Evolutionary conservation across 1,140 invertebrate genomes (phyloP).

Genomic region (Tigriopus japonicus): DNA sequence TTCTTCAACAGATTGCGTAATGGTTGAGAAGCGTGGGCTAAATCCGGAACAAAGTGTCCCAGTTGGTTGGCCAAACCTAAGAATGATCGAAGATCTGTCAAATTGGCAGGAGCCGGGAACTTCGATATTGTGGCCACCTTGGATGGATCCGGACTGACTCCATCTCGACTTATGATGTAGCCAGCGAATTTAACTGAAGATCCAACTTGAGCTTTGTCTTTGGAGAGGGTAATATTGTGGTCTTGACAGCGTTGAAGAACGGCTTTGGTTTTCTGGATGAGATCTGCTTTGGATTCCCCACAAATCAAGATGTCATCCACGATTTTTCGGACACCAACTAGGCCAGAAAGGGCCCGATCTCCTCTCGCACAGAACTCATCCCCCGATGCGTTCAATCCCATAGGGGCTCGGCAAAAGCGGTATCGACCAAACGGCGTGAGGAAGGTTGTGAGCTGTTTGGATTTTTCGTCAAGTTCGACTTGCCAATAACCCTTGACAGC

Average conservation of each 20-base stretch:
- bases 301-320: conserved; percentile 16
- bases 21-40: neutral
- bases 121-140: conserved; percentile 9
- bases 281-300: neutral
- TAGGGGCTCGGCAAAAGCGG: neutral
- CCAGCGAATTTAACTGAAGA: conserved; percentile 20
- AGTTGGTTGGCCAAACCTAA: conserved; percentile 15
- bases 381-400: neutral
- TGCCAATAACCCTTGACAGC: conserved; percentile 14
- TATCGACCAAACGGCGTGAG: neutral
- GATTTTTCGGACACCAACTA: conserved; percentile 8
- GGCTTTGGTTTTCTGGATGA: neutral
- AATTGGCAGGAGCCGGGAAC: conserved; percentile 10
- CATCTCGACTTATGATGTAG: conserved; percentile 13
- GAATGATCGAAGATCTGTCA: conserved; percentile 11
- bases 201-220: conserved; percentile 19
- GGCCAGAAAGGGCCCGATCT: conserved; percentile 17
- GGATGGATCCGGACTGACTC: conserved; percentile 9
- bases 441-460: neutral
- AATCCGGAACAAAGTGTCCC: conserved; percentile 1
- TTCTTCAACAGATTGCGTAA: neutral
- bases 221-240: conserved; percentile 19
- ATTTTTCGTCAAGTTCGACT: neutral
- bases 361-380: neutral
- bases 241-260: conserved; percentile 15